Evolutionary conservation across 2,113 vertebrate genomes (phyloP).

Genomic region (Conger conger): DNA sequence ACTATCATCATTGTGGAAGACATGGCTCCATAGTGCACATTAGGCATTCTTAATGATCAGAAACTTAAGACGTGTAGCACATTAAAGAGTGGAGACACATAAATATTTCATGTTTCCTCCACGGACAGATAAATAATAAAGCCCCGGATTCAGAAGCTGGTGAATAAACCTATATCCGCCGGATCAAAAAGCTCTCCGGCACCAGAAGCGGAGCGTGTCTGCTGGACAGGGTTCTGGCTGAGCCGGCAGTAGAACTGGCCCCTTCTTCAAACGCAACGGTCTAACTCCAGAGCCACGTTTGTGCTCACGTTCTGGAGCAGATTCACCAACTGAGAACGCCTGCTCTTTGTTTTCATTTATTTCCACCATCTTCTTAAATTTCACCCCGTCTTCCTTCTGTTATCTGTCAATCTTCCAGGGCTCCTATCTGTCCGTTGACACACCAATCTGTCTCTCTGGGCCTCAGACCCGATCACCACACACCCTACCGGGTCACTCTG

Average conservation of each 20-base stretch:
- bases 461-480: too few species aligned
- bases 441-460: too few species aligned
- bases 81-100: constrained; percentile 9
- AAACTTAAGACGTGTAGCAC: constrained; percentile 9
- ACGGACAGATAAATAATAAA: constrained; percentile 9
- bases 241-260: background rate
- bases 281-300: background rate
- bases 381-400: background rate
- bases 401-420: background rate
- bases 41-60: constrained; percentile 11
- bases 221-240: background rate
- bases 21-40: constrained; percentile 4
- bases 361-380: background rate
- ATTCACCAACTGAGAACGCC: background rate
- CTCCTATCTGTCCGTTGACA: background rate
- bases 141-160: background rate
- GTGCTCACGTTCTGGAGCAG: background rate
- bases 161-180: background rate
- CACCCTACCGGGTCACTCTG: background rate
- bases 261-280: background rate
- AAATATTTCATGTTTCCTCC: constrained; percentile 2
- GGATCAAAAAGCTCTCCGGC: background rate
- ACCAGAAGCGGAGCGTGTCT: background rate
- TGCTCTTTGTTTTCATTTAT: background rate
- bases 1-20: constrained; percentile 4